Conservation (phyloP, 2,797 vertebrate species). For the Ctenochaetus hawaiiensis region DNA sequence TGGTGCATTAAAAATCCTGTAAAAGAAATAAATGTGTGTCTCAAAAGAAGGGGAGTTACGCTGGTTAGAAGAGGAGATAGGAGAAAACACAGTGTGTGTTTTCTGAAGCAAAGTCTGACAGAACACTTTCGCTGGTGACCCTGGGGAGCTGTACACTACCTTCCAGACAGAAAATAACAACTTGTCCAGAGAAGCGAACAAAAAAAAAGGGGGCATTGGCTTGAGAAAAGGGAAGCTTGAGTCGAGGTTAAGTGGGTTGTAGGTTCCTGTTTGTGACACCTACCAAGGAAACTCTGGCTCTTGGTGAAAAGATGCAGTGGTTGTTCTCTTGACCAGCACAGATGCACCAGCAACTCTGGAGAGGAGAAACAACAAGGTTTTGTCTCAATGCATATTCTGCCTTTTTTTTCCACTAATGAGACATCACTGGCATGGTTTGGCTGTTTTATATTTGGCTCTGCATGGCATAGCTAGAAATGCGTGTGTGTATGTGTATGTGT, state of each 20-base stretch:
- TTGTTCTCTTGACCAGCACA: slow-evolving; percentile 25
- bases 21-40: background rate
- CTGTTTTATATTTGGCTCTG: slow-evolving; percentile 26
- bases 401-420: background rate
- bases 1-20: background rate
- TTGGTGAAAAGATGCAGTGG: slow-evolving; percentile 38
- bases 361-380: background rate
- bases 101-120: slow-evolving; percentile 53
- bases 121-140: slow-evolving; percentile 60
- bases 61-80: background rate
- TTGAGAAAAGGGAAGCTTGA: slow-evolving; percentile 61
- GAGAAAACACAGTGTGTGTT: slow-evolving; percentile 44
- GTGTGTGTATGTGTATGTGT: background rate
- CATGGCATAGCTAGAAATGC: background rate
- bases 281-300: slow-evolving; percentile 32
- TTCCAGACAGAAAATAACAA: slow-evolving; percentile 72
- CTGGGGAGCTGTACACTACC: slow-evolving; percentile 53
- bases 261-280: slow-evolving; percentile 61
- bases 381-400: slow-evolving; percentile 3
- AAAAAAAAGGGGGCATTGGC: slow-evolving; percentile 30
- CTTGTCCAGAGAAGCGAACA: slow-evolving; percentile 56
- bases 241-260: slow-evolving; percentile 60
- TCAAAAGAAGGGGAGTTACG: background rate
- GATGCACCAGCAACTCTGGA: slow-evolving; percentile 25
- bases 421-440: slow-evolving; percentile 14